Evolutionary conservation across 2,888 invertebrate genomes (phyloP).

Genomic region (Lasioglossum figueresi): DNA sequence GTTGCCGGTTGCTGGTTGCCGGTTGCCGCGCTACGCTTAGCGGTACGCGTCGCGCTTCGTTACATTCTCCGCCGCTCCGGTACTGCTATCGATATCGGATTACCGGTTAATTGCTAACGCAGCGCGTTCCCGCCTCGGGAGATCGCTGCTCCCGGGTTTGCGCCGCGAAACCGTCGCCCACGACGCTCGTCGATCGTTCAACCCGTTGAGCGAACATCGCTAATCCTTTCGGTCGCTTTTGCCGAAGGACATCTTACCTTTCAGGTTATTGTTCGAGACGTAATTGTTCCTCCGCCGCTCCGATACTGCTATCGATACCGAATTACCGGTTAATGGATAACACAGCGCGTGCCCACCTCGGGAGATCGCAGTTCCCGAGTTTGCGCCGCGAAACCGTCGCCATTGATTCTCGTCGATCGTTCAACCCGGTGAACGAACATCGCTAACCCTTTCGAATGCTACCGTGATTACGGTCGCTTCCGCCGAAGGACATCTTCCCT

Average conservation of each 20-base stretch:
- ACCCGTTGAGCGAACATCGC: background rate
- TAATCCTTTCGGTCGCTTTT: background rate
- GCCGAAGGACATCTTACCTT: background rate
- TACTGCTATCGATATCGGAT: slow-evolving; percentile 58
- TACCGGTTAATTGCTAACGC: slow-evolving; percentile 51
- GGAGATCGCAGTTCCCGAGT: slow-evolving; percentile 44
- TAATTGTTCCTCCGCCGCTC: slow-evolving; percentile 1
- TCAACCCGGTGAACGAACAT: background rate
- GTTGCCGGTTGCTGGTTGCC: background rate
- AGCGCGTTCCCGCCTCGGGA: slow-evolving; percentile 37
- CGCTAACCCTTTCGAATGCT: background rate
- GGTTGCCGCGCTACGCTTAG: slow-evolving; percentile 21
- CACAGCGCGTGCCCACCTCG: slow-evolving; percentile 33
- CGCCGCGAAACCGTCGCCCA: slow-evolving; percentile 6
- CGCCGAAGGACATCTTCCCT: background rate
- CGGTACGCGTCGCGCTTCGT: slow-evolving; percentile 36
- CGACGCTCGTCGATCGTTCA: background rate
- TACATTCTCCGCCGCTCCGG: slow-evolving; percentile 23
- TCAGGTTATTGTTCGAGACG: background rate
- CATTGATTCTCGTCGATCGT: background rate
- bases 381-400: slow-evolving; percentile 13
- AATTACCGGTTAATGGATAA: slow-evolving; percentile 53
- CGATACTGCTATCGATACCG: slow-evolving; percentile 50
- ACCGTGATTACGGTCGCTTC: background rate
- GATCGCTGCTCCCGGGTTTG: slow-evolving; percentile 47